Evolutionary conservation across 2,113 vertebrate species (phyloP), one percentile per base, ranked within the genome.

Genomic region (Forbesichthys agassizii): DNA sequence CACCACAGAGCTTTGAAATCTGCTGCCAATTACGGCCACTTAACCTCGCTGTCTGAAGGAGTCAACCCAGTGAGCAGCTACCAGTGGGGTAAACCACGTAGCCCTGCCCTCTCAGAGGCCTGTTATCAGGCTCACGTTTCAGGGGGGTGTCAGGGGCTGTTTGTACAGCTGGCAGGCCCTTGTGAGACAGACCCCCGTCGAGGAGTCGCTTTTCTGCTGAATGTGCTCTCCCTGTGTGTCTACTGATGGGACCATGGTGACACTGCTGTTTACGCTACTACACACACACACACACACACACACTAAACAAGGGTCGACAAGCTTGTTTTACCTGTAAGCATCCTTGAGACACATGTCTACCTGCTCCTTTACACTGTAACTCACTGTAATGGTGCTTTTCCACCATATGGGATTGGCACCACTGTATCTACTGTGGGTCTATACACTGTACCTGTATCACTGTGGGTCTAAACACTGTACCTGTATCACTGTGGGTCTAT

Each of bases 91-190:
- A 46, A 68, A 71, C 56, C 5, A 9, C 27, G 2, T 1, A 18
- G 61, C 53, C n/a, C 75, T 61, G 70, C 69, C n/a, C 55, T 54
- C 67, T 61, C 64, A 1, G 51, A 16, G 47, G 42, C 58, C 51
- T 33, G 18, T 83, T 70, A 64, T 42, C 74, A 57, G 60, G 27
- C 33, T 14, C 53, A 18, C 52, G 47, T 1, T 55, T 61, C 57
- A 0, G 63, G 61, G 33, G 14, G 0, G 0, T 42, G 9, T 8
- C 42, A 66, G 54, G 46, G 67, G 18, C 68, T 88, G 53, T 63
- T 89, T 88, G 82, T 75, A 73, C 71, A 87, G 72, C 72, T 81
- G 77, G 81, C 80, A 80, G 71, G 61, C 53, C 58, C 65, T 75
- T 51, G 77, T 82, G 73, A 83, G 61, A 80, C 7, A 11, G 68